These are phyloP conservation scores for Miichthys miiuy DNA, from an alignment of 2,797 vertebrate species.

Conservation along the genomic window DNA sequence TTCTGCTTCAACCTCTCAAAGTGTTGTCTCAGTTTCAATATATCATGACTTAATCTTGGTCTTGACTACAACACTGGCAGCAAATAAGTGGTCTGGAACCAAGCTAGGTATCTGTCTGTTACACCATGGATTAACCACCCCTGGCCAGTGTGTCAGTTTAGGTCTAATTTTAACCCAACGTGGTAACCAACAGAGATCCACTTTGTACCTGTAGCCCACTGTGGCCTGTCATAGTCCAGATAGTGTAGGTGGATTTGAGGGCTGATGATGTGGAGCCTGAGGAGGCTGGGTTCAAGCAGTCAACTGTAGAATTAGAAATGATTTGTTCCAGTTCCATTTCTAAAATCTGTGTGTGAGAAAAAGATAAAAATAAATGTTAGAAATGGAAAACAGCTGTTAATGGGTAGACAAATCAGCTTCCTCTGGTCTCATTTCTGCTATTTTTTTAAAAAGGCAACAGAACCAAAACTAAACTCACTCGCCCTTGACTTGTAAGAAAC, in stretches of 20 bases:
- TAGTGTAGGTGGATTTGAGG: background rate
- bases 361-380: constrained; percentile 3
- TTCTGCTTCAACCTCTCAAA: no score
- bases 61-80: no score
- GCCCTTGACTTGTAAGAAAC: background rate
- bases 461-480: background rate
- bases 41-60: no score
- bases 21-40: no score
- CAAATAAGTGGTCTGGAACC: no score
- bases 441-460: background rate
- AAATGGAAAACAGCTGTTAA: background rate
- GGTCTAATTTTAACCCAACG: background rate
- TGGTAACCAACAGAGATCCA: background rate
- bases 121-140: no score
- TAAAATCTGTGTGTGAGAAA: background rate
- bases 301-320: background rate
- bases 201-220: background rate
- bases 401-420: background rate
- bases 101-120: background rate
- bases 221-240: background rate
- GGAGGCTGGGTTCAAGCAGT: background rate
- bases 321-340: constrained; percentile 13
- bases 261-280: background rate
- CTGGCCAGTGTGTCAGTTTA: no score
- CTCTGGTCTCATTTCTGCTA: background rate